phyloP scores from a whole-genome alignment of 1,140 invertebrate genomes.

The Heliconius hermathena region DNA sequence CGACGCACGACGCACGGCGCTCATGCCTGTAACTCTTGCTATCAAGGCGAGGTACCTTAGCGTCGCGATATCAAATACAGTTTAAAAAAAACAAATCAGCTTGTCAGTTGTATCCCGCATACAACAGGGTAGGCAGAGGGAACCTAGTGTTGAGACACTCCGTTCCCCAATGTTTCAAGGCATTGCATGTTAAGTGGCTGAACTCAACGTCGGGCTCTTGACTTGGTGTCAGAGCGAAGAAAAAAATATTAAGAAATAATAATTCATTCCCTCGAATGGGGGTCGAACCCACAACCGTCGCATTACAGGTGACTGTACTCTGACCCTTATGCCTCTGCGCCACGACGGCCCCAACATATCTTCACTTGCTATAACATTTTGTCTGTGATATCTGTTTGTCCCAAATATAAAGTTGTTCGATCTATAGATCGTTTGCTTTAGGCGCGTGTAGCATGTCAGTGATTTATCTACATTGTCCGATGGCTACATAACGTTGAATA shows the following conservation, averaged over 20 bases:
- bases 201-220: no score
- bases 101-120: no score
- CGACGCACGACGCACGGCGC: conserved; percentile 40
- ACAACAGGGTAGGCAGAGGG: no score
- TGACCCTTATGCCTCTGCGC: no score
- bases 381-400: not conserved
- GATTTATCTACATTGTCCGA: not conserved
- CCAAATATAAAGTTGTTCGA: not conserved
- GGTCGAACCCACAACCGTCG: no score
- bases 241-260: no score
- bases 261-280: no score
- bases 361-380: not conserved
- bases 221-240: no score
- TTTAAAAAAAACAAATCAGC: not conserved
- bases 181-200: no score
- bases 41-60: conserved; percentile 30
- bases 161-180: no score
- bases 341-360: not conserved
- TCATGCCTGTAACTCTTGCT: conserved; percentile 57
- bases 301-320: no score
- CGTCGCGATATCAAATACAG: conserved; percentile 26
- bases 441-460: not conserved
- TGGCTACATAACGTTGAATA: not conserved
- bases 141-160: no score
- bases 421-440: conserved; percentile 1